phyloP scores from a whole-genome alignment of 2,113 vertebrate genomes.

The Balaenoptera acutorostrata region DNA sequence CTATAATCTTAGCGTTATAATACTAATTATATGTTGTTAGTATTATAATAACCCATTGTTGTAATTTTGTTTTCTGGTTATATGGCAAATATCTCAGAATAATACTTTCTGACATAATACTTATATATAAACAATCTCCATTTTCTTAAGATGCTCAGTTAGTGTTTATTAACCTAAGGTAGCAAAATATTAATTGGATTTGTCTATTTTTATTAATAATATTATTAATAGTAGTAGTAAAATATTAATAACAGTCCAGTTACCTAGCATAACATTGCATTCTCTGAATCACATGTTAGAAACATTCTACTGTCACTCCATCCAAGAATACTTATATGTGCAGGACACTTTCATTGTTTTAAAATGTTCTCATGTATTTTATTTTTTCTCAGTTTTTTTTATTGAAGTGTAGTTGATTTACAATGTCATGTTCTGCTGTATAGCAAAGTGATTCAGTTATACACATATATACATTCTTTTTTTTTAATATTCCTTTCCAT shows the following conservation, averaged over 20 bases:
- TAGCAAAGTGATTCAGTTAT: background rate
- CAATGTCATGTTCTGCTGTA: background rate
- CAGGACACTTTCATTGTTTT: background rate
- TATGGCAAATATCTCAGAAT: constrained; percentile 26
- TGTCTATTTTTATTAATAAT: background rate
- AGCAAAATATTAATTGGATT: background rate
- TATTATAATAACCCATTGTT: background rate
- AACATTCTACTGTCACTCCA: background rate
- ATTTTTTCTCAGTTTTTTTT: background rate
- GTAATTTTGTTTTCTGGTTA: constrained; percentile 20
- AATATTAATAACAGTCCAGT: background rate
- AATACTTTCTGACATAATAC: background rate
- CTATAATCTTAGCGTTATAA: background rate
- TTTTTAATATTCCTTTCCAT: background rate
- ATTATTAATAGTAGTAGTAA: background rate
- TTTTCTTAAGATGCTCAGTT: background rate
- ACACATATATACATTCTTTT: background rate
- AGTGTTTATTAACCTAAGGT: background rate
- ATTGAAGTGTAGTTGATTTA: background rate
- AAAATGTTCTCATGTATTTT: background rate
- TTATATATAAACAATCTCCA: background rate
- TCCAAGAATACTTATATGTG: background rate
- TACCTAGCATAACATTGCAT: background rate
- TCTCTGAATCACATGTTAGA: background rate
- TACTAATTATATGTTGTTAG: background rate